Evolutionary conservation across 1,140 invertebrate species (phyloP), one percentile per base, ranked within the genome.

Genomic region (Bombyx mori): DNA sequence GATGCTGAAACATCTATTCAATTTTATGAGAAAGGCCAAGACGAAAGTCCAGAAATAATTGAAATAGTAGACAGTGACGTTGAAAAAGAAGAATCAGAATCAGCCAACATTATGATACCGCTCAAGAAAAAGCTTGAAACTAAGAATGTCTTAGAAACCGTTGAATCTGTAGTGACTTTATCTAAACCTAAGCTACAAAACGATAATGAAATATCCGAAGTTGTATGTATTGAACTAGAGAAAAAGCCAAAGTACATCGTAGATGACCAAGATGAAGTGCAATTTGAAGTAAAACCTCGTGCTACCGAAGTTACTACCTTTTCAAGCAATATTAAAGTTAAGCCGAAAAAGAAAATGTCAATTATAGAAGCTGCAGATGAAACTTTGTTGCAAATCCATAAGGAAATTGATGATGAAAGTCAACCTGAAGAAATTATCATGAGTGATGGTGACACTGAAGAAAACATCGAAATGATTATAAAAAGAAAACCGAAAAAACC

Each of bases 1-100:
- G 87, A 91, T 18, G 90, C 91, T 45, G 92, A 94, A 89, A 90
- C 92, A 58, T 92, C 91, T 3, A 93, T 94, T 26, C 91, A 91
- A 77, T 92, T 94, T 59, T 90, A 91, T 57, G 88, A 92, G 82
- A 92, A 93, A 81, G 88, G 91, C 61, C 92, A 93, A 55, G 57
- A 62, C 49, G 65, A 68, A 18, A 89, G 91, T 60, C 89, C 90
- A 22, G 90, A 92, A 52, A 82, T 91, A 52, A 89, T 93, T 48
- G 92, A 94, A 89, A 92, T 94, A 80, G 91, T 93, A 51, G 91
- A 90, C 63, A 91, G 90, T 69, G 92, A 94, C 62, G 89, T 94
- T 63, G 90, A 90, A 51, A 88, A 93, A 56, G 89, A 90, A 54
- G 88, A 88, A 4, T 90, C 92, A 60, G 88, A 90, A 80, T 66